Conservation (phyloP, 2,888 invertebrate genomes). For the Ennomos quercinarius region DNA sequence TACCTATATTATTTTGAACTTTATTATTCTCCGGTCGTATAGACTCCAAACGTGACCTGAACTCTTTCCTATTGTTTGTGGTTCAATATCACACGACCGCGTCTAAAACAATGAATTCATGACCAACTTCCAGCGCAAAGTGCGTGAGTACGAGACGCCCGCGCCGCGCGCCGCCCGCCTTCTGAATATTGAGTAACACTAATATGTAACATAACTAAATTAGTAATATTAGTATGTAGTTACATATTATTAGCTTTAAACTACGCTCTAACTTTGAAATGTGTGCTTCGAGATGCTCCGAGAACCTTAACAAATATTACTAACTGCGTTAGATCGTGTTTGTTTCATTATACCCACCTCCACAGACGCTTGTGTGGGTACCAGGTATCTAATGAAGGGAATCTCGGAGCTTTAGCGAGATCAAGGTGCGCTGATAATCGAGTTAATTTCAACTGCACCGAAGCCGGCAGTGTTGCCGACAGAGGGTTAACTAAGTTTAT, state of each 20-base stretch:
- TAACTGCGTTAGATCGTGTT: slow-evolving; percentile 49
- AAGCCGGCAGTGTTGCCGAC: slow-evolving; percentile 75
- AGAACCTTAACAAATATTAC: slow-evolving; percentile 39
- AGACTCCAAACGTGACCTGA: slow-evolving; percentile 76
- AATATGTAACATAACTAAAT: slow-evolving; percentile 20
- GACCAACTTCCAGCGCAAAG: slow-evolving; percentile 69
- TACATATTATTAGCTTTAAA: slow-evolving; percentile 38
- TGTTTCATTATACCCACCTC: slow-evolving; percentile 56
- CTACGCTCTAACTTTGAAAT: slow-evolving; percentile 32
- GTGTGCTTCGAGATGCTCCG: slow-evolving; percentile 19
- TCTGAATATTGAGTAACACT: slow-evolving; percentile 70
- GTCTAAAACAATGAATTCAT: slow-evolving; percentile 82
- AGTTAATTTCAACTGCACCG: slow-evolving; percentile 79
- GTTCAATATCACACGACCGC: slow-evolving; percentile 78
- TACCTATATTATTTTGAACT: slow-evolving; percentile 59
- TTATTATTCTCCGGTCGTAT: slow-evolving; percentile 74
- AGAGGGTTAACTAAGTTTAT: slow-evolving; percentile 82
- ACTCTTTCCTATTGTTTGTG: slow-evolving; percentile 79
- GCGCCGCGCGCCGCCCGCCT: slow-evolving; percentile 48
- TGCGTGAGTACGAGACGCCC: slow-evolving; percentile 65
- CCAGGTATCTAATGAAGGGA: slow-evolving; percentile 66
- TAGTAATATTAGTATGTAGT: slow-evolving; percentile 34
- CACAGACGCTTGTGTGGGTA: slow-evolving; percentile 48
- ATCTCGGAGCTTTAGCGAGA: slow-evolving; percentile 71
- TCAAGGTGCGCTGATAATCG: slow-evolving; percentile 82